These are phyloP conservation scores for Cinclus cinclus DNA, from an alignment of 2,113 vertebrate genomes.

Conservation along the genomic window DNA sequence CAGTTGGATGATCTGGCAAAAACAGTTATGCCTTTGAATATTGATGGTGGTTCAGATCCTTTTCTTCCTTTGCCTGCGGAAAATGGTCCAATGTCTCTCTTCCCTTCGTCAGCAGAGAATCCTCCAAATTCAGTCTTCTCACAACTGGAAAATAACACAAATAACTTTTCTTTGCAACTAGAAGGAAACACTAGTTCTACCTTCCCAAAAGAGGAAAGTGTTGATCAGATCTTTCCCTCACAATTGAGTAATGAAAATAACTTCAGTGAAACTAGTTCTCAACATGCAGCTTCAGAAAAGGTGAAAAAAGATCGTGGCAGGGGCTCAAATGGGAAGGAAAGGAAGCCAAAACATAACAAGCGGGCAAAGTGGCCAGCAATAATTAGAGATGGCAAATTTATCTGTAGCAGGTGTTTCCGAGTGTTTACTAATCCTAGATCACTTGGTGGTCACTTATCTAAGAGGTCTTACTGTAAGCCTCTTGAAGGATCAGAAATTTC, in stretches of 20 bases:
- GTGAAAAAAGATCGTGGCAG: slow-evolving; percentile 61
- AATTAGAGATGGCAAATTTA: slow-evolving; percentile 90
- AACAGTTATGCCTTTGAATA: slow-evolving; percentile 77
- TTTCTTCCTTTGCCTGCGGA: slow-evolving; percentile 79
- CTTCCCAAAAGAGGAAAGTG: slow-evolving; percentile 74
- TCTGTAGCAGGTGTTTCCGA: slow-evolving; percentile 91
- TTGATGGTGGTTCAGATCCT: slow-evolving; percentile 76
- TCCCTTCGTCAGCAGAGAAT: slow-evolving; percentile 74
- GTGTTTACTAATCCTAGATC: slow-evolving; percentile 91
- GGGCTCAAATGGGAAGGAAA: slow-evolving; percentile 74
- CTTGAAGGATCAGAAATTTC: slow-evolving; percentile 84
- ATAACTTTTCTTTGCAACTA: slow-evolving; percentile 65
- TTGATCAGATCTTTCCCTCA: slow-evolving; percentile 70
- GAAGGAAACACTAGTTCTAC: slow-evolving; percentile 72
- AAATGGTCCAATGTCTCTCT: slow-evolving; percentile 73
- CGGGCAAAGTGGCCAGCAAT: slow-evolving; percentile 95
- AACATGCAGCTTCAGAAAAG: slow-evolving; percentile 56
- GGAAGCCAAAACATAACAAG: slow-evolving; percentile 80
- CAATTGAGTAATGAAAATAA: slow-evolving; percentile 52
- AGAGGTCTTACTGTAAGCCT: slow-evolving; percentile 88
- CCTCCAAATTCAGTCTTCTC: slow-evolving; percentile 77
- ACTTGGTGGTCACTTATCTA: slow-evolving; percentile 94
- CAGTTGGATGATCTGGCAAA: slow-evolving; percentile 77
- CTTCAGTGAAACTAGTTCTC: slow-evolving; percentile 62
- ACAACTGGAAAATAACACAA: slow-evolving; percentile 75